Evolutionary conservation across 1,140 invertebrate genomes (phyloP).

Genomic region (Macrobrachium nipponense): DNA sequence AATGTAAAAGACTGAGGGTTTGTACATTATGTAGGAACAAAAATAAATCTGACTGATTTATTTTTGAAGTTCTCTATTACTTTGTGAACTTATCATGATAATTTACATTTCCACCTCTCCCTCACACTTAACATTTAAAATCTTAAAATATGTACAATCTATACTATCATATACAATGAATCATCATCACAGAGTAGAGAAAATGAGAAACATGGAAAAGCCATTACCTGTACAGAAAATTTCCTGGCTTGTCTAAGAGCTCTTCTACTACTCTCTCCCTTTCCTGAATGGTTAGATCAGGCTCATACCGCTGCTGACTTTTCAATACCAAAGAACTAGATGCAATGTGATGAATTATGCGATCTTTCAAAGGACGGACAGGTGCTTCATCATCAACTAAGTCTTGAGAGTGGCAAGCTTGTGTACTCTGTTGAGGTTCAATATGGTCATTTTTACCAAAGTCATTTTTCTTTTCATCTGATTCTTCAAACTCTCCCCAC

Average conservation of each 20-base stretch:
- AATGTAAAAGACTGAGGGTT: no score
- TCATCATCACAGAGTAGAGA: no score
- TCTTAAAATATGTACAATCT: no score
- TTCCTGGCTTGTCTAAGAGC: constrained; percentile 43
- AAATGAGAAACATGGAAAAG: not conserved
- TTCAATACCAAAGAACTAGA: constrained; percentile 39
- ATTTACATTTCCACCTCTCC: no score
- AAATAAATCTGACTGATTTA: no score
- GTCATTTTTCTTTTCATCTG: not conserved
- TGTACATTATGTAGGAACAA: no score
- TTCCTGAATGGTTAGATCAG: constrained; percentile 47
- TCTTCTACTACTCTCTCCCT: constrained; percentile 33
- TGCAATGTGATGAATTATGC: constrained; percentile 34
- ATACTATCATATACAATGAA: not conserved
- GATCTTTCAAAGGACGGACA: constrained; percentile 29
- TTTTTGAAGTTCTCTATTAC: no score
- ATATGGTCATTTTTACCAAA: not conserved
- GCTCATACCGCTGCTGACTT: constrained; percentile 52
- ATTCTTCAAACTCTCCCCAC: constrained; percentile 44
- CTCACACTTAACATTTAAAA: no score
- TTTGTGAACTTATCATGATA: no score
- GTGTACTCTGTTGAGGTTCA: not conserved
- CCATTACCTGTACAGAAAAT: constrained; percentile 47
- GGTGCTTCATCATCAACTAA: not conserved
- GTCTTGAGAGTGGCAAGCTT: not conserved